Base-by-base conservation (phyloP, 2,113 vertebrate genomes). In the Triplophysa siluroides region DNA sequence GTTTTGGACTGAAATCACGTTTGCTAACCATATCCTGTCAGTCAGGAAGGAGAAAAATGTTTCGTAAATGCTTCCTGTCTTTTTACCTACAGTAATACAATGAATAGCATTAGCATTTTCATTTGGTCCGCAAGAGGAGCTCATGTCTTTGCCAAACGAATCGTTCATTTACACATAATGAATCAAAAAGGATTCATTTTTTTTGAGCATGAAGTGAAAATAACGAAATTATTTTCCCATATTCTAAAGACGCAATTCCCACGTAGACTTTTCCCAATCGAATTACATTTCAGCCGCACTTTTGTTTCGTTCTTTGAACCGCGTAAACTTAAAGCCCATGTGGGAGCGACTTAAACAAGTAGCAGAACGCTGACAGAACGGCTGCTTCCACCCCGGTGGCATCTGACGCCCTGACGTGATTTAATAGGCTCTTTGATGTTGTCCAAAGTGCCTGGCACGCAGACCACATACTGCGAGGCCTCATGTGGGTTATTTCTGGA, bases 401-500 rank as follows among this genome's bases (percentile, higher is more conserved):
- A 50, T 63, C 78, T 83, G 85, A 66, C 62, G 24, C 63, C 56
- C 72, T 65, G 47, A 60, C 54, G 64, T 73, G 85, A 82, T 85
- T 85, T 83, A 83, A 67, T 81, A 73, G 80, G 23, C 79, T 83
- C 83, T 90, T 88, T 88, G 86, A 89, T 85, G 87, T 87, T 10
- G 67, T 85, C 69, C 86, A 64, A 87, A 85, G 87, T 86, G 81
- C 81, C 84, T 24, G 84, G 82, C 63, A 84, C 78, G 81, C 71
- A 81, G 86, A 84, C 84, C 84, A 85, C 82, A 84, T 83, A 81
- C 87, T 78, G 70, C 50, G 83, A 80, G 73, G 73, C 83, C 78
- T 81, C 71, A 6, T 70, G 82, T 82, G 74, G 79, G 85, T 84
- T 88, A 89, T 89, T 89, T 87, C 85, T 85, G 84, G 87, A 87